Conservation (phyloP, 2,113 vertebrate genomes). For the Aviceda subcristata region DNA sequence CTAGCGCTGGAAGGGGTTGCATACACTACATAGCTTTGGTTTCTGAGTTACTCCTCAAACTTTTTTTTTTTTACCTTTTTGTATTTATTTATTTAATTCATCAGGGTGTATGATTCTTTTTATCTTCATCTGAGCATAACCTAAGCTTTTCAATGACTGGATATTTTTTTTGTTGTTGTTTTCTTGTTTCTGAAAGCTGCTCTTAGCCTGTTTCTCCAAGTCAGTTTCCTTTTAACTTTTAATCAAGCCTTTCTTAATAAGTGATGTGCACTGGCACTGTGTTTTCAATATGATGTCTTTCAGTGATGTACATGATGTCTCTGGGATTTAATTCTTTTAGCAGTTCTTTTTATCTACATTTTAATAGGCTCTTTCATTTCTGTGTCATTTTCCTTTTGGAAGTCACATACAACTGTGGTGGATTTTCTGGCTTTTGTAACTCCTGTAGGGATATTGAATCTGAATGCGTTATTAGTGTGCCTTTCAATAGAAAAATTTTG, state of each 20-base stretch:
- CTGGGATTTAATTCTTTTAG: not conserved
- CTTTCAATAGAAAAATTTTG: not conserved
- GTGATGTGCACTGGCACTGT: not conserved
- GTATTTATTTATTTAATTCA: not conserved
- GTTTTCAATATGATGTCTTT: not conserved
- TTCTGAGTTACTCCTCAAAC: not conserved
- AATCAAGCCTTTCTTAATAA: not conserved
- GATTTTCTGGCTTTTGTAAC: not conserved
- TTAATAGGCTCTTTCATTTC: not conserved
- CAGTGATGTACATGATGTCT: not conserved
- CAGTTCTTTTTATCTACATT: not conserved
- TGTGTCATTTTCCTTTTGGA: slow-evolving; percentile 5
- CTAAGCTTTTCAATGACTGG: not conserved
- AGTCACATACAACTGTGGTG: not conserved
- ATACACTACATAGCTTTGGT: not conserved
- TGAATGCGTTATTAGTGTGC: not conserved
- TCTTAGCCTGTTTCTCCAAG: not conserved
- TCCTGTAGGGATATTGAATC: not conserved
- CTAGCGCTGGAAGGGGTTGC: not conserved
- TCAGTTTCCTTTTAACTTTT: not conserved
- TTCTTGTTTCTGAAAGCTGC: not conserved
- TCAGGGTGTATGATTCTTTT: not conserved
- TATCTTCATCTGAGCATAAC: not conserved
- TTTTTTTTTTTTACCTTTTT: not conserved
- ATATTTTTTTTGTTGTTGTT: not conserved